Percentiles rank a stretch among this genome's conserved stretches.
Conservation (phyloP, 2,797 vertebrate species). For the Macropodus opercularis region DNA sequence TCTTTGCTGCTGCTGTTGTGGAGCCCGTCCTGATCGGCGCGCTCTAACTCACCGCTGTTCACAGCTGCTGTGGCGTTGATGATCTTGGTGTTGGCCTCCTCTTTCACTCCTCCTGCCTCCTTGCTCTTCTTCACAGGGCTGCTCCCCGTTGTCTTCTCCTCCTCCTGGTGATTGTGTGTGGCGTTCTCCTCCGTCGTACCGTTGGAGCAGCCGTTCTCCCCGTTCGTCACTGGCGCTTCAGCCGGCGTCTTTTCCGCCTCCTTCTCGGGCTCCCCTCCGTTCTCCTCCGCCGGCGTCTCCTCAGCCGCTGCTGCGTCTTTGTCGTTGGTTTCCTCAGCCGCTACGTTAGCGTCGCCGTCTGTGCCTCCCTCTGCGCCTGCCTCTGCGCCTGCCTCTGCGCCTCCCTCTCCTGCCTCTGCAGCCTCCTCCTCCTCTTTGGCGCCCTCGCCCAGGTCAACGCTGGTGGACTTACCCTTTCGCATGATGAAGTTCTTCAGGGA, state of each 20-base stretch:
- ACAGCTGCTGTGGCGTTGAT: slow-evolving; percentile 72
- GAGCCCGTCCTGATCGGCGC: slow-evolving; percentile 48
- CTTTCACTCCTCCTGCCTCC: slow-evolving; percentile 71
- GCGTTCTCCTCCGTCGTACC: slow-evolving; percentile 72
- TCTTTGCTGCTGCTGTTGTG: slow-evolving; percentile 52
- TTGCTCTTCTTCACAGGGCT: slow-evolving; percentile 77
- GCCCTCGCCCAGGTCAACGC: slow-evolving; percentile 77
- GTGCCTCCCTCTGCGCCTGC: slow-evolving; percentile 50
- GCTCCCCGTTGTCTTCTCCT: slow-evolving; percentile 60
- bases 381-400: slow-evolving; percentile 11
- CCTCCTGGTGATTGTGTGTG: slow-evolving; percentile 77
- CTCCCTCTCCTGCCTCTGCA: slow-evolving; percentile 26
- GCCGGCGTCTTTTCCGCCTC: slow-evolving; percentile 45
- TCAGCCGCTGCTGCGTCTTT: slow-evolving; percentile 13
- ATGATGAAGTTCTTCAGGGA: slow-evolving; percentile 87
- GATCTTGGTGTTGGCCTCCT: slow-evolving; percentile 80
- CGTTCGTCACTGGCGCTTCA: slow-evolving; percentile 73
- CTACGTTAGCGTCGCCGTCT: slow-evolving; percentile 58
- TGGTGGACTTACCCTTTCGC: slow-evolving; percentile 83
- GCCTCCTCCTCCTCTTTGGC: slow-evolving; percentile 69
- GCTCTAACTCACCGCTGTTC: slow-evolving; percentile 84
- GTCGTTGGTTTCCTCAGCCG: slow-evolving; percentile 56
- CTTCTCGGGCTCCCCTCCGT: slow-evolving; percentile 16
- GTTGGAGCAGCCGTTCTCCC: slow-evolving; percentile 79
- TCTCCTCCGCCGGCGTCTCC: slow-evolving; percentile 27